Evolutionary conservation across 2,888 invertebrate genomes (phyloP), one percentile per base, ranked within the genome.

Genomic region (Drosophila differens): DNA sequence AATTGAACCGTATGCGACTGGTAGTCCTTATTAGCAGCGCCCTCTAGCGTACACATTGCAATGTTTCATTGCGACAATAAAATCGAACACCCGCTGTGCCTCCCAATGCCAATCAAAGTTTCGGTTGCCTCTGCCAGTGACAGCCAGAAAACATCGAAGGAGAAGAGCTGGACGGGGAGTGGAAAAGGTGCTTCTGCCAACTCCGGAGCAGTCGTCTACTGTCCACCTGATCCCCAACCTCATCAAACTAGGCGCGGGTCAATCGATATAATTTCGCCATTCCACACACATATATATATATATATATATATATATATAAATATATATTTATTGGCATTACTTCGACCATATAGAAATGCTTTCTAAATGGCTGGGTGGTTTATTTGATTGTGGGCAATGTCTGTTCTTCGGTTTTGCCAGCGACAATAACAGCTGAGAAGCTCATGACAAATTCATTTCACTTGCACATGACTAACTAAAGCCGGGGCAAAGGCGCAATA

Each of bases 371-470:
- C 25, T 33, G 57, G 12, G 22, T 39, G 35, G 22, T 32, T 30
- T 55, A 32, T 57, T 63, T 28, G 33, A 10, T 75, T 47, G 47
- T 47, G 16, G 47, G 47, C 47, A 47, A 47, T 47, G 47, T 4
- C 47, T 25, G 47, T 9, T 47, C 25, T 47, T 76, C 30, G 76
- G 67, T 76, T 70, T 74, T 54, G 67, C 76, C 54, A 58, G 41
- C 57, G 76, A 73, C 69, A 80, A 85, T 78, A 73, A 74, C 76
- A 81, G 67, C 76, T 76, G 85, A 75, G 77, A 53, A 72, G 66
- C 85, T 87, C 85, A 85, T 85, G 88, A 85, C 83, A 85, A 85
- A 85, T 88, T 87, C 85, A 88, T 87, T 85, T 76, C 74, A 71
- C 74, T 81, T 75, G n/a, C 68, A 82, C 80, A 77, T 68, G 82